These are phyloP conservation scores for Sparus aurata DNA, from an alignment of 2,797 vertebrate species.

Conservation along the genomic window DNA sequence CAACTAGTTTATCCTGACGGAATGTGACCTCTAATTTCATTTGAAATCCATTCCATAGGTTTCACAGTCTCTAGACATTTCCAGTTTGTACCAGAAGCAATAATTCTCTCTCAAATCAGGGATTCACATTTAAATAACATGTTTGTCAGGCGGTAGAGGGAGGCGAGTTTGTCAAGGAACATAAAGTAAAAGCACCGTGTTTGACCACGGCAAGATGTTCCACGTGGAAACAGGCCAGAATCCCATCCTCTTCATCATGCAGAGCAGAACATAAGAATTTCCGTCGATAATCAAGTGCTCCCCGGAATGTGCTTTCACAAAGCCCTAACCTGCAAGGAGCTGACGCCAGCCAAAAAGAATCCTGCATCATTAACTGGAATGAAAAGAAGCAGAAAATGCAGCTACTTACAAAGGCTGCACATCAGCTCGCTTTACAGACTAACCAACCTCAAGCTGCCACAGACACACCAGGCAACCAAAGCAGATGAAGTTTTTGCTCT, in stretches of 20 bases:
- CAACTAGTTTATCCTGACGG: constrained; percentile 43
- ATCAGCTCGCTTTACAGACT: constrained; percentile 25
- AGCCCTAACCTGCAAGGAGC: constrained; percentile 40
- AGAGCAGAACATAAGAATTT: constrained; percentile 26
- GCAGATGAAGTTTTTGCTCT: neutral
- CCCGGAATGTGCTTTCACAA: constrained; percentile 23
- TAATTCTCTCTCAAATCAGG: constrained; percentile 11
- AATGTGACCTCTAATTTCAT: constrained; percentile 58
- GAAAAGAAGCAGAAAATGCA: constrained; percentile 27
- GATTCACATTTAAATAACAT: constrained; percentile 14
- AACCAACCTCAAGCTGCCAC: constrained; percentile 4
- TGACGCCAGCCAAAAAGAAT: constrained; percentile 42
- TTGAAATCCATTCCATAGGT: constrained; percentile 41
- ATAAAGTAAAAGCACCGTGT: neutral
- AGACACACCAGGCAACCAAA: constrained; percentile 11
- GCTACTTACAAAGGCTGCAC: constrained; percentile 18
- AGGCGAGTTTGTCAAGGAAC: neutral
- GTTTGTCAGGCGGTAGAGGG: neutral
- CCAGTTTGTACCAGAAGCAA: constrained; percentile 13
- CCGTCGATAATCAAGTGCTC: constrained; percentile 44
- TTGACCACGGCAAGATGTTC: neutral
- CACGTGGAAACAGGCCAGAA: constrained; percentile 5
- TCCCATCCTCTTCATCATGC: constrained; percentile 18
- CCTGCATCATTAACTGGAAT: constrained; percentile 41
- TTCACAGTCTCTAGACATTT: constrained; percentile 23